Evolutionary conservation across 2,113 vertebrate species (phyloP).

Genomic region (Mustela nigripes): DNA sequence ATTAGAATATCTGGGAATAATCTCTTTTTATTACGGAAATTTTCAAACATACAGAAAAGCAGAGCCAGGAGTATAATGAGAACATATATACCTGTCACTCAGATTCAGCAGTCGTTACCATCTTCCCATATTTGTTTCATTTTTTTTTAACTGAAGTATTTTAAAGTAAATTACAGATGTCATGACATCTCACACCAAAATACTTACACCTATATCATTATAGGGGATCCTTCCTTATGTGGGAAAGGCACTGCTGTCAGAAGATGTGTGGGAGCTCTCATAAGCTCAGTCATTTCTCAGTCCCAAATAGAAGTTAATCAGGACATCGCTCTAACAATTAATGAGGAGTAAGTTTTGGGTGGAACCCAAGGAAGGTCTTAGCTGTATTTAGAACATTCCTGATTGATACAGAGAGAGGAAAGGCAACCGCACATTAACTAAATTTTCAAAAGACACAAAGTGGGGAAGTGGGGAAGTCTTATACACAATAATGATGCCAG

Average conservation of each 20-base stretch:
- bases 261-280: neutral
- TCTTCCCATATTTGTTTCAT: neutral
- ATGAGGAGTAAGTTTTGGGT: neutral
- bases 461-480: constrained; percentile 13
- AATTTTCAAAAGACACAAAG: constrained; percentile 50
- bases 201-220: neutral
- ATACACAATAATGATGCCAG: neutral
- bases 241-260: neutral
- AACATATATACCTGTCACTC: neutral
- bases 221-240: neutral
- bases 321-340: neutral
- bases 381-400: constrained; percentile 46
- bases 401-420: constrained; percentile 48
- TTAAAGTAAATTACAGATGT: neutral
- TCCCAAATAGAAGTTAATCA: neutral
- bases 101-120: neutral
- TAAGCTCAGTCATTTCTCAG: constrained; percentile 8
- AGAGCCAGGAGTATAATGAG: neutral
- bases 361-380: constrained; percentile 43
- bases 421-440: neutral
- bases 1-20: constrained; percentile 32
- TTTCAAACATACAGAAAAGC: neutral
- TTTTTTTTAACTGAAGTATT: neutral
- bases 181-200: constrained; percentile 16
- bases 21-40: constrained; percentile 30